Evolutionary conservation across 2,888 invertebrate genomes (phyloP), one percentile per base, ranked within the genome.

Genomic region (Lathronympha strigana): DNA sequence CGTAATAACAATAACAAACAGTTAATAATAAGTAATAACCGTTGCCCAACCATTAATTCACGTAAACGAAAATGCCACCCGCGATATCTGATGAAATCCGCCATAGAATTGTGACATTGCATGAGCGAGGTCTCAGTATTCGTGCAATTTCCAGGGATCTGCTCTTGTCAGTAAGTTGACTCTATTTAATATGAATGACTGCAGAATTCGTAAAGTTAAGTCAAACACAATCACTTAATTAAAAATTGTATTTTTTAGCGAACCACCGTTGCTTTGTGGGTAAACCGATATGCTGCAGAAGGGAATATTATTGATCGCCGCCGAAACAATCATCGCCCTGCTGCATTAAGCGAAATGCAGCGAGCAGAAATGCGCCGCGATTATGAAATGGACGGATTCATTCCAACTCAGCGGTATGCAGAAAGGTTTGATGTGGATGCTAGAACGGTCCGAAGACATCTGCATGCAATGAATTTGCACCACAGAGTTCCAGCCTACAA

Each of bases 341-440:
- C 47, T 23, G 23, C 23, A 13, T 47, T 47, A 47, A 47, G 23
- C 47, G 6, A 38, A 38, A 38, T 38, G 38, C 38, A 38, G 38
- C 38, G 38, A 38, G 6, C 38, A 38, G 47, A 47, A 47, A 23
- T n/a, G 23, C 23, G 13, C 0, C 21, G 23, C 6, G 13, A 23
- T 23, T 47, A 47, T n/a, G 47, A 47, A 47, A 5, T 23, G 13
- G 5, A 47, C 23, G 47, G 47, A 23, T 47, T 23, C n/a, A 49
- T 15, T 6, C 47, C 47, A n/a, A 49, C 25, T n/a, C 3, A 15
- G 15, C 15, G 4, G 15, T 49, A 25, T 19, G 49, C 49, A 6
- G 49, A 28, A 49, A 25, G 25, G 23, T 49, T 23, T 23, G 45
- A 47, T 47, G 23, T 47, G 21, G 13, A 47, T 47, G 23, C 45